Evolutionary conservation across 2,888 invertebrate genomes (phyloP).

Genomic region (Temnothorax ravouxi): DNA sequence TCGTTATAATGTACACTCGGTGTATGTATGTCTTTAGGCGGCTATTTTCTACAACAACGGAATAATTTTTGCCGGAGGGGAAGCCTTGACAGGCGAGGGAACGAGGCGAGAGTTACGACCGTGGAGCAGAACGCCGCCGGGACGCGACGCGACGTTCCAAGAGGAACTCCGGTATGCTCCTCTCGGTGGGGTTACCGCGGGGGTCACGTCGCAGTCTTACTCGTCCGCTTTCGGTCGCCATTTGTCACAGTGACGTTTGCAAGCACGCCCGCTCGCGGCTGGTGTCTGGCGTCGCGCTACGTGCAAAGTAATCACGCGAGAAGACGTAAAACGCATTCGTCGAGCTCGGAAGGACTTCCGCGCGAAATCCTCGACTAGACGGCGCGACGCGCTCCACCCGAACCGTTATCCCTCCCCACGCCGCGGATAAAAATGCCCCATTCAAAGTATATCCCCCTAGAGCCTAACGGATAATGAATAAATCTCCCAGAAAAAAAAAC

Average conservation of each 20-base stretch:
- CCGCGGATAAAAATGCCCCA: constrained; percentile 2
- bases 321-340: constrained; percentile 79
- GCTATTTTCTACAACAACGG: constrained; percentile 40
- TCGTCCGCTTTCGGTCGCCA: constrained; percentile 74
- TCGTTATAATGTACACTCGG: not conserved
- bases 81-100: not conserved
- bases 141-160: constrained; percentile 52
- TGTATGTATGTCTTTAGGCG: constrained; percentile 3
- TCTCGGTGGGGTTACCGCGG: constrained; percentile 61
- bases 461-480: constrained; percentile 28
- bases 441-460: not conserved
- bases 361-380: constrained; percentile 66
- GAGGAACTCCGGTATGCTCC: constrained; percentile 61
- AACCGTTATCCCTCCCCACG: constrained; percentile 41
- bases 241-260: constrained; percentile 77
- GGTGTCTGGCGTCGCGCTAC: constrained; percentile 55
- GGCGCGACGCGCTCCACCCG: not conserved
- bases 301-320: constrained; percentile 72
- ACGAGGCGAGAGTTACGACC: constrained; percentile 52
- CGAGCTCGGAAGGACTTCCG: constrained; percentile 74
- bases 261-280: constrained; percentile 67
- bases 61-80: constrained; percentile 59
- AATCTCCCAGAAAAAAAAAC: not conserved
- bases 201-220: constrained; percentile 73
- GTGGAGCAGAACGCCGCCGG: constrained; percentile 41